A percentile compares a stretch with the other conserved stretches of the same genome.
Conservation (phyloP, 2,113 vertebrate genomes). For the Cygnus atratus region DNA sequence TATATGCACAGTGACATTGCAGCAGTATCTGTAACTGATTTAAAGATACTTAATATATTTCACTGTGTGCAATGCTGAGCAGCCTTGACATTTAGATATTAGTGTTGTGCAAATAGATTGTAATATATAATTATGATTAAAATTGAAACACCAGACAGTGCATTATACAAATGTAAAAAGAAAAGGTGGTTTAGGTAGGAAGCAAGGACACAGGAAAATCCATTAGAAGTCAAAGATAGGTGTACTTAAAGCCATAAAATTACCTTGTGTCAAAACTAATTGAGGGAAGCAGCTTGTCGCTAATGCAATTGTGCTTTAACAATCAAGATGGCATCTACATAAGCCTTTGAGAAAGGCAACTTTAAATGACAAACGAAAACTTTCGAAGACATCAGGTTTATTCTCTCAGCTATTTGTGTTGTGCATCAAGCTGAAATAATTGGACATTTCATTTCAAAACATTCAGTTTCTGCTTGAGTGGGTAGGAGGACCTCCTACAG, state of each 20-base stretch:
- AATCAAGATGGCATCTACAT: constrained; percentile 67
- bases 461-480: constrained; percentile 62
- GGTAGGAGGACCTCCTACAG: constrained; percentile 49
- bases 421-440: constrained; percentile 73
- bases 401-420: constrained; percentile 56
- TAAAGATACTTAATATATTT: background rate
- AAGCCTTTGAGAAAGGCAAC: constrained; percentile 52
- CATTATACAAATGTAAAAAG: constrained; percentile 49
- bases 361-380: constrained; percentile 52
- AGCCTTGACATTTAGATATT: constrained; percentile 25
- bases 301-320: constrained; percentile 71
- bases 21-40: constrained; percentile 2
- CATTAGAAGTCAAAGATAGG: constrained; percentile 66
- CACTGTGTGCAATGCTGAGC: background rate
- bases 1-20: background rate
- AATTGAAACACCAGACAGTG: constrained; percentile 24
- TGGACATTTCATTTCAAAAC: constrained; percentile 35
- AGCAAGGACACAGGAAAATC: constrained; percentile 67
- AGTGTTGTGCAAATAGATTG: constrained; percentile 36
- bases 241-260: constrained; percentile 70
- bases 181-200: constrained; percentile 29
- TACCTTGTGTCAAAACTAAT: constrained; percentile 73
- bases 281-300: constrained; percentile 59
- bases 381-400: constrained; percentile 39
- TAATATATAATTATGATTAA: constrained; percentile 38